Evolutionary conservation across 2,797 vertebrate genomes (phyloP).

Genomic region (Emys orbicularis): DNA sequence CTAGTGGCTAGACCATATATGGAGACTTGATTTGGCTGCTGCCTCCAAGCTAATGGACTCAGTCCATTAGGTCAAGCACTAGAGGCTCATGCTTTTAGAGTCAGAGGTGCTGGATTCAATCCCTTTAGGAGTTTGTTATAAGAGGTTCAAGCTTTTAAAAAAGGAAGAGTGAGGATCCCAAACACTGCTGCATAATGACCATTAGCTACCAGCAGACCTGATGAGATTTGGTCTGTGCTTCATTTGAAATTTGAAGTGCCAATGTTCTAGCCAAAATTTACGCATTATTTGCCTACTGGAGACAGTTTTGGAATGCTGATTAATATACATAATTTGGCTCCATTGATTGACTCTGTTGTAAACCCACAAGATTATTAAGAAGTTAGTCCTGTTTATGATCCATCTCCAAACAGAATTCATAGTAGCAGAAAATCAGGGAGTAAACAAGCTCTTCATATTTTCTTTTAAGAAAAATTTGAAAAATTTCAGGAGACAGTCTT

Average conservation of each 20-base stretch:
- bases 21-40: no score
- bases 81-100: neutral
- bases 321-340: conserved; percentile 29
- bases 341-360: neutral
- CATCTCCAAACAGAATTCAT: conserved; percentile 17
- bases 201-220: conserved; percentile 59
- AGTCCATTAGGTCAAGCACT: neutral
- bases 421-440: neutral
- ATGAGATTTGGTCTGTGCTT: neutral
- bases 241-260: conserved; percentile 63
- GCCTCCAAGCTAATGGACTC: neutral
- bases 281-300: conserved; percentile 50
- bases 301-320: conserved; percentile 58
- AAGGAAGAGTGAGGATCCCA: conserved; percentile 25
- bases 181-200: conserved; percentile 64
- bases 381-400: neutral
- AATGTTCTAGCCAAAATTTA: conserved; percentile 43
- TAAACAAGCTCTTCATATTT: neutral
- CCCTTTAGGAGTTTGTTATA: neutral
- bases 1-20: neutral
- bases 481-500: neutral
- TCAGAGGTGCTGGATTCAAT: neutral
- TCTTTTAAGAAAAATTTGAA: neutral
- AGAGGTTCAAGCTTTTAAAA: conserved; percentile 19
- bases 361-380: neutral